phyloP scores from a whole-genome alignment of 2,888 invertebrate genomes.

The Copidosoma aretas region DNA sequence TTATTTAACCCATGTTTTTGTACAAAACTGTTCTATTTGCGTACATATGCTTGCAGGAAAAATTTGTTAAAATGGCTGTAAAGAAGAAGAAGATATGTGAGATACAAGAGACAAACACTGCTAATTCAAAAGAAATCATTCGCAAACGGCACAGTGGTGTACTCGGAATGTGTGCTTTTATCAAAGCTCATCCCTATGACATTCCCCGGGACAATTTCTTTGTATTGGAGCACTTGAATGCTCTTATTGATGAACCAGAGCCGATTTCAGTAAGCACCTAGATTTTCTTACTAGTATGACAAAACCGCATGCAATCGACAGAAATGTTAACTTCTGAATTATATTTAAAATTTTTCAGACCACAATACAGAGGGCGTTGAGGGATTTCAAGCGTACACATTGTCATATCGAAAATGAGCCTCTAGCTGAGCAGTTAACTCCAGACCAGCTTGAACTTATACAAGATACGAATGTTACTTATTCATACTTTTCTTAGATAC shows the following conservation, averaged over 20 bases:
- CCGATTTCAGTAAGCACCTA: conserved; percentile 77
- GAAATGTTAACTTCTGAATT: too few species aligned
- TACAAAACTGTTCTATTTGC: too few species aligned
- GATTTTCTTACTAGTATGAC: background rate
- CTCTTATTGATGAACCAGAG: conserved; percentile 87
- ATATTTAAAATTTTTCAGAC: conserved; percentile 62
- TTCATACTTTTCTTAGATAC: conserved; percentile 79
- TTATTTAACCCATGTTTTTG: too few species aligned
- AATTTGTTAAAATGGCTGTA: conserved; percentile 67
- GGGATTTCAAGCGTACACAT: conserved; percentile 91
- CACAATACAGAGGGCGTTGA: conserved; percentile 83
- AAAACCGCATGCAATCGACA: too few species aligned
- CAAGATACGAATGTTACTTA: conserved; percentile 90
- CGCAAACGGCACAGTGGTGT: conserved; percentile 82
- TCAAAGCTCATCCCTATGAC: conserved; percentile 87
- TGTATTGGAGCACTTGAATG: conserved; percentile 78
- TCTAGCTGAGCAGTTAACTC: conserved; percentile 84
- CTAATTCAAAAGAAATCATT: conserved; percentile 53
- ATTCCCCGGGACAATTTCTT: conserved; percentile 64
- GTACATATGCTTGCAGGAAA: conserved; percentile 64
- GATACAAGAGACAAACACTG: too few species aligned
- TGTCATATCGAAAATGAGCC: conserved; percentile 91
- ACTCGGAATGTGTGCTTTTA: conserved; percentile 85
- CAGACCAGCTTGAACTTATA: conserved; percentile 79
- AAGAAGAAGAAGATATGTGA: conserved; percentile 54